Base-by-base conservation (phyloP, 2,113 vertebrate species). In the Anoplopoma fimbria region DNA sequence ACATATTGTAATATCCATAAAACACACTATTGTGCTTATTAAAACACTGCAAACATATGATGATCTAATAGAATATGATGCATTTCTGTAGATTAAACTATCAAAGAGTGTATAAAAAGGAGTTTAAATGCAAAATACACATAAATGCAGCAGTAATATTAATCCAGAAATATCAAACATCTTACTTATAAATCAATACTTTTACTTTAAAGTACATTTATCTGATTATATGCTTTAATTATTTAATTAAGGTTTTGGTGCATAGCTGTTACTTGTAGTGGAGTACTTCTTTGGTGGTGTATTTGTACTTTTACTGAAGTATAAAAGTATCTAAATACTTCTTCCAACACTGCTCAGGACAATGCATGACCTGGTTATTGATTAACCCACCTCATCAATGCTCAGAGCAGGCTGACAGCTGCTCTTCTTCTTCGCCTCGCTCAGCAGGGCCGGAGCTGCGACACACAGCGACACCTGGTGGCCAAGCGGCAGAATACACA, bases 381-480 rank as follows among this genome's bases (percentile, higher is more conserved):
- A 31, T 42, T 0, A 33, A 81, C 84, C 78, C 91, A 98, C 97
- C 95, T 99, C 97, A 83, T 97, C 95, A 64, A 95, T 84, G 89
- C 94, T 96, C 69, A 97, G 75, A 9, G 89, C 34, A 6, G 90
- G 58, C 38, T 91, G 70, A 0, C 82, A 58, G 71, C 83, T 95
- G 71, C 83, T 95, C 75, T 93, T 95, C 83, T 95, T 91, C 69
- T 96, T 93, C 67, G 79, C 95, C 79, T 97, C 95, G 0, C 91
- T 74, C 84, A 96, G 80, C 47, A 97, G 90, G 57, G 92, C 95
- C 1, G 97, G 95, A 83, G 93, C 82, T 36, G 93, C 86, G 68
- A 91, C 92, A 23, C 94, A 94, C 74, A 92, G 93, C 87, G 96
- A 93, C 93, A 96, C 94, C 97, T 98, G 88, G 75, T 6, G 87